Evolutionary conservation across 2,113 vertebrate species (phyloP).

Genomic region (Pampusana beccarii): DNA sequence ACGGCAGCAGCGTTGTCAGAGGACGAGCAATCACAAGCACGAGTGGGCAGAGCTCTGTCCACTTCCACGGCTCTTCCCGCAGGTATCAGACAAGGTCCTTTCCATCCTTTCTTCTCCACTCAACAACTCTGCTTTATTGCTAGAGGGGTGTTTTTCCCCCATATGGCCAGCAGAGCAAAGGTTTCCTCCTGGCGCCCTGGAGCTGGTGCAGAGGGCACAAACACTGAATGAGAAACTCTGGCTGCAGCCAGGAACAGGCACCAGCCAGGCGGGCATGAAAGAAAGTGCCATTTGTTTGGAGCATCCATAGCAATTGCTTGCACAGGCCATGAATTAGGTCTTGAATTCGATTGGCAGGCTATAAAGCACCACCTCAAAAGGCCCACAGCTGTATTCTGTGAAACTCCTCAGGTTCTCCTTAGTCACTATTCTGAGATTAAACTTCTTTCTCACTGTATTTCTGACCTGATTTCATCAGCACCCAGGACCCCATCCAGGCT

Average conservation of each 20-base stretch:
- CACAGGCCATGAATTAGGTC: slow-evolving; percentile 1
- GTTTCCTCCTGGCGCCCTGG: background rate
- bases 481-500: background rate
- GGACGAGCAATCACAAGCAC: rapidly evolving
- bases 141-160: background rate
- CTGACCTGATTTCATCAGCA: background rate
- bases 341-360: background rate
- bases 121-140: background rate
- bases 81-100: background rate
- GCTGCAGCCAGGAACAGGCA: background rate
- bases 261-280: background rate
- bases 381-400: background rate
- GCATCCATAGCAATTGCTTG: slow-evolving; percentile 21
- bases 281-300: slow-evolving; percentile 33
- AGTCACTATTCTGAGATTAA: background rate
- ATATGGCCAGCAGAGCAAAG: background rate
- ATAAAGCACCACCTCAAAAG: background rate
- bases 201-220: background rate
- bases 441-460: background rate
- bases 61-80: background rate
- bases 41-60: rapidly evolving
- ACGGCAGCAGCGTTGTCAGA: rapidly evolving
- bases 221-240: background rate
- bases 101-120: background rate
- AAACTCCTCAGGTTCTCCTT: background rate